Conservation (phyloP, 2,797 vertebrate genomes). For the Nannoperca obscura region DNA sequence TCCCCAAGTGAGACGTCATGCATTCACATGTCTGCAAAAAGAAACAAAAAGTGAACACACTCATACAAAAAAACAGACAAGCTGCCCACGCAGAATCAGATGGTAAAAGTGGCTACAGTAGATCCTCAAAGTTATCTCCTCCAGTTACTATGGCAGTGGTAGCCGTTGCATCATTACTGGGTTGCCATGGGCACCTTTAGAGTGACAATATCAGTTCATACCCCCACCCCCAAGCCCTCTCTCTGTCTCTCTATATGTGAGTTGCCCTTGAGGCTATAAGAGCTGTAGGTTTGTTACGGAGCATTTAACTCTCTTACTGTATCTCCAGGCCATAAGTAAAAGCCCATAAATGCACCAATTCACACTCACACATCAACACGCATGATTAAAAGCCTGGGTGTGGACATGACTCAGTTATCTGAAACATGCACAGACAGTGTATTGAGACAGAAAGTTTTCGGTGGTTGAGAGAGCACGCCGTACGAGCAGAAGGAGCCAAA, state of each 20-base stretch:
- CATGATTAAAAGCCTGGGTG: slow-evolving; percentile 36
- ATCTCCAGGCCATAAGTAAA: slow-evolving; percentile 8
- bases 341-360: slow-evolving; percentile 36
- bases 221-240: not conserved
- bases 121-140: slow-evolving; percentile 52
- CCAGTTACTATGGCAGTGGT: slow-evolving; percentile 74
- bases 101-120: slow-evolving; percentile 43
- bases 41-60: slow-evolving; percentile 19
- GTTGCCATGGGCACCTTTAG: slow-evolving; percentile 71
- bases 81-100: slow-evolving; percentile 53
- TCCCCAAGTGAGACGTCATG: slow-evolving; percentile 36
- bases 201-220: slow-evolving; percentile 41
- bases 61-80: slow-evolving; percentile 50
- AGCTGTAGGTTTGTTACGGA: slow-evolving; percentile 35
- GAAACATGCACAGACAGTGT: slow-evolving; percentile 23
- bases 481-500: not conserved
- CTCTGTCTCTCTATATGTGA: slow-evolving; percentile 21
- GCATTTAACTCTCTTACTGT: slow-evolving; percentile 31
- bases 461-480: not conserved
- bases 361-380: slow-evolving; percentile 30
- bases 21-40: slow-evolving; percentile 21
- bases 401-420: slow-evolving; percentile 32
- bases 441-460: slow-evolving; percentile 2
- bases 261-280: slow-evolving; percentile 30
- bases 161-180: slow-evolving; percentile 55